phyloP scores from a whole-genome alignment of 2,888 invertebrate genomes.

The Seira ritae region DNA sequence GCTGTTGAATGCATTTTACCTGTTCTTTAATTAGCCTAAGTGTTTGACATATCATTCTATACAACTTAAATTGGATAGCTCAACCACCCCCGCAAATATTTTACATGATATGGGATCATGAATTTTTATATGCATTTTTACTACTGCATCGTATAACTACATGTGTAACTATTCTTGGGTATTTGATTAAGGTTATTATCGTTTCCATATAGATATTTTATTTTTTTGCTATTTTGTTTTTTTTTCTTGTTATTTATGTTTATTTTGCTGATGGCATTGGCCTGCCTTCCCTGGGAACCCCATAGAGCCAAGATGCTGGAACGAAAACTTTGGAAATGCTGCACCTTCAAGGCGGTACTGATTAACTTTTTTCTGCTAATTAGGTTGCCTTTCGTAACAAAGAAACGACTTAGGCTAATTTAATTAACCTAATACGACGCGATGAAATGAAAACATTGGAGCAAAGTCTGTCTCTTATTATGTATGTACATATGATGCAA shows the following conservation, averaged over 20 bases:
- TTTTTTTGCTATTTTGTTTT: constrained; percentile 37
- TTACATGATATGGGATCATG: too few species aligned
- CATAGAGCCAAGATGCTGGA: constrained; percentile 79
- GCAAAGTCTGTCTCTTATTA: neutral
- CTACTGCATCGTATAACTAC: too few species aligned
- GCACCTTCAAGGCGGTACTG: constrained; percentile 78
- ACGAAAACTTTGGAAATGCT: constrained; percentile 78
- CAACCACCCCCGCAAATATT: too few species aligned
- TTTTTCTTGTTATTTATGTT: constrained; percentile 59
- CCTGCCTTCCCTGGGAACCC: neutral
- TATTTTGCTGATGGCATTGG: constrained; percentile 1
- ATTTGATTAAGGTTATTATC: neutral
- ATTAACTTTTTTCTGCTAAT: constrained; percentile 48
- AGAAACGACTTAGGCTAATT: neutral
- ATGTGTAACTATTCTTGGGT: constrained; percentile 1
- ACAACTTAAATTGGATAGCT: too few species aligned
- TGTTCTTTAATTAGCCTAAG: too few species aligned
- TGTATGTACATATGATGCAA: constrained; percentile 1
- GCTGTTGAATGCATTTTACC: too few species aligned
- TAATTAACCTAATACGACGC: neutral
- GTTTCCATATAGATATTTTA: constrained; percentile 23
- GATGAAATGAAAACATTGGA: too few species aligned
- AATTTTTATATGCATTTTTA: too few species aligned
- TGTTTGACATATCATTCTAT: too few species aligned
- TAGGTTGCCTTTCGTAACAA: constrained; percentile 21